phyloP scores from a whole-genome alignment of 1,140 invertebrate genomes.

The Lamellibrachia luymesi region DNA sequence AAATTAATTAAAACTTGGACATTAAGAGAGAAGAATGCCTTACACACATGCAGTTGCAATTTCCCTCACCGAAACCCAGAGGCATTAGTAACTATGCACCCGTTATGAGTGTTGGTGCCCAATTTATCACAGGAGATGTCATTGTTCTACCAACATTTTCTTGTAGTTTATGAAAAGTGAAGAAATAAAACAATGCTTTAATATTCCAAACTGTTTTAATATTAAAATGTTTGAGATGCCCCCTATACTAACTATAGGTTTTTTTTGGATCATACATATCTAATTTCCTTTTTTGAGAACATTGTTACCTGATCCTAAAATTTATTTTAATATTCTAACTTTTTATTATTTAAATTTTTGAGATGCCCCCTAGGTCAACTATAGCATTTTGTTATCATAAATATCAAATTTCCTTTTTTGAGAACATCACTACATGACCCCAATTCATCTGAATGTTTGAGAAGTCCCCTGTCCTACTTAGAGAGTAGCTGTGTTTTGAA shows the following conservation, averaged over 20 bases:
- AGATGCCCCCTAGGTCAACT: not conserved
- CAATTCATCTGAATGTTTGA: not conserved
- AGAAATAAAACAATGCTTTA: not conserved
- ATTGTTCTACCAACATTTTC: too few species aligned
- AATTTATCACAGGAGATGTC: not conserved
- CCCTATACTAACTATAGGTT: not conserved
- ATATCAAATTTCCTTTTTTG: not conserved
- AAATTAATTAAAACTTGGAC: not conserved
- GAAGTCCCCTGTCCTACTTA: not conserved
- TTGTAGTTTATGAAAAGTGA: not conserved
- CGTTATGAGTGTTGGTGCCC: not conserved
- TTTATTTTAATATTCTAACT: not conserved
- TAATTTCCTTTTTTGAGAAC: not conserved
- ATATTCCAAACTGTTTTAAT: not conserved
- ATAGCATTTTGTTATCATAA: not conserved
- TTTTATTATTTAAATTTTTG: not conserved
- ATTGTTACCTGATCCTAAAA: not conserved
- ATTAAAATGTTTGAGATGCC: not conserved
- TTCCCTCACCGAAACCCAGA: not conserved
- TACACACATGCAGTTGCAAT: not conserved
- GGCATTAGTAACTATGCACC: not conserved
- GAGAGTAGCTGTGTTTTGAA: not conserved
- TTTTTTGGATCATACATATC: not conserved
- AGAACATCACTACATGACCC: not conserved
- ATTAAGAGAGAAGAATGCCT: not conserved